A percentile compares a stretch with the other conserved stretches of the same genome.
Conservation (phyloP, 2,888 invertebrate species). For the Scaptomyza parva region DNA sequence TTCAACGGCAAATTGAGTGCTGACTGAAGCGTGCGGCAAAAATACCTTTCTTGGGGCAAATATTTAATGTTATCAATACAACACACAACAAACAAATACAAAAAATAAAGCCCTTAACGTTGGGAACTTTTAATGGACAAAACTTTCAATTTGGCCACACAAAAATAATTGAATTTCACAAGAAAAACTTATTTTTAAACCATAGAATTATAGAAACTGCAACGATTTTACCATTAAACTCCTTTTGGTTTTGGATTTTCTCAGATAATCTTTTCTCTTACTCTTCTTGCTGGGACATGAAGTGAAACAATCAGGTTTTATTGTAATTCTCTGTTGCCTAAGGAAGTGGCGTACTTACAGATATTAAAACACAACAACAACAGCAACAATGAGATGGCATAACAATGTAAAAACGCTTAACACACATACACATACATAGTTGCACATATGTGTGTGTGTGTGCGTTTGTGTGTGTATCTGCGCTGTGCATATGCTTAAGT, state of each 20-base stretch:
- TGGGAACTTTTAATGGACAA: not conserved
- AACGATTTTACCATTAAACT: not conserved
- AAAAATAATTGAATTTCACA: not conserved
- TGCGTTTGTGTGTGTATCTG: conserved; percentile 3
- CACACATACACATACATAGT: conserved; percentile 31
- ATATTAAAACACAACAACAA: conserved; percentile 67
- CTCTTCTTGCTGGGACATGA: conserved; percentile 27
- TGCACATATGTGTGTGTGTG: not conserved
- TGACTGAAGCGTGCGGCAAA: not conserved
- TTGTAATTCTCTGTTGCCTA: conserved; percentile 41
- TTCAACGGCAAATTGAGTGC: conserved; percentile 1
- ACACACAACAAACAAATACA: not conserved
- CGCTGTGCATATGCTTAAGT: conserved; percentile 57
- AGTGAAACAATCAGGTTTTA: conserved; percentile 66
- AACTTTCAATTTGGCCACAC: not conserved
- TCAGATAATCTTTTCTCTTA: conserved; percentile 26
- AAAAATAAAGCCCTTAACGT: not conserved
- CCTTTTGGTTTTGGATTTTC: conserved; percentile 5
- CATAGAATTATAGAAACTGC: not conserved
- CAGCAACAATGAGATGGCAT: conserved; percentile 47
- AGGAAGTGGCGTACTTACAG: conserved; percentile 69
- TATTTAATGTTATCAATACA: not conserved
- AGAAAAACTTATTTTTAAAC: not conserved
- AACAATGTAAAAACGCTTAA: conserved; percentile 74
- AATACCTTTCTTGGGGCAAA: not conserved